Conservation (phyloP, 2,888 invertebrate genomes). For the Hesperia comma region DNA sequence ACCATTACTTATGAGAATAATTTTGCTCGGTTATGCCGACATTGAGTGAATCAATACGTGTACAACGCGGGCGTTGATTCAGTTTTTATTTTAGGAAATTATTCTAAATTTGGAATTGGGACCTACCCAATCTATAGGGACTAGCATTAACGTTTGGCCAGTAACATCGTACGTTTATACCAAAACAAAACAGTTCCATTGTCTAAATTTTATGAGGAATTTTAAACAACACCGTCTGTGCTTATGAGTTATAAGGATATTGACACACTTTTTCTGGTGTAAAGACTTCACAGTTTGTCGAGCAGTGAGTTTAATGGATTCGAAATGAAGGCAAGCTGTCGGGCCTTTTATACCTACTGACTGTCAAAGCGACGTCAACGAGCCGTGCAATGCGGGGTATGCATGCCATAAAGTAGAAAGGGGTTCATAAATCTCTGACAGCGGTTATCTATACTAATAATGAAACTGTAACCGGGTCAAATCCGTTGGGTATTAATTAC, state of each 20-base stretch:
- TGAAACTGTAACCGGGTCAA: too few relatives aligned
- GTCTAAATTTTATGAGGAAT: conserved; percentile 2
- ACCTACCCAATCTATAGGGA: too few relatives aligned
- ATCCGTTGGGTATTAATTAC: too few relatives aligned
- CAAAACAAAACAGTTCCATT: background rate
- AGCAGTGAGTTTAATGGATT: conserved; percentile 34
- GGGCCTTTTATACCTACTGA: conserved; percentile 23
- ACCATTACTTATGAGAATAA: conserved; percentile 41
- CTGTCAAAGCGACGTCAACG: conserved; percentile 22
- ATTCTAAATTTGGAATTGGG: background rate
- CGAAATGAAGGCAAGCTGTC: conserved; percentile 17
- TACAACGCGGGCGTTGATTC: conserved; percentile 2
- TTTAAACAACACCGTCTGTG: conserved; percentile 8
- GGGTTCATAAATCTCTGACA: conserved; percentile 15
- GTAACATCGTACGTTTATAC: background rate
- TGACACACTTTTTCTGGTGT: conserved; percentile 31
- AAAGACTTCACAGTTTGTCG: conserved; percentile 29
- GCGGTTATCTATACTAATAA: too few relatives aligned
- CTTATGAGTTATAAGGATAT: conserved; percentile 21
- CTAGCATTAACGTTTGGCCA: too few relatives aligned
- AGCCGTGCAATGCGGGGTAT: background rate
- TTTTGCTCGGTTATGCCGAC: conserved; percentile 31
- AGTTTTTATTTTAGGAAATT: conserved; percentile 8
- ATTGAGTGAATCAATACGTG: conserved; percentile 26
- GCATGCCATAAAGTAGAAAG: conserved; percentile 10